Evolutionary conservation across 1,140 invertebrate genomes (phyloP), one percentile per base, ranked within the genome.

Genomic region (Penaeus indicus): DNA sequence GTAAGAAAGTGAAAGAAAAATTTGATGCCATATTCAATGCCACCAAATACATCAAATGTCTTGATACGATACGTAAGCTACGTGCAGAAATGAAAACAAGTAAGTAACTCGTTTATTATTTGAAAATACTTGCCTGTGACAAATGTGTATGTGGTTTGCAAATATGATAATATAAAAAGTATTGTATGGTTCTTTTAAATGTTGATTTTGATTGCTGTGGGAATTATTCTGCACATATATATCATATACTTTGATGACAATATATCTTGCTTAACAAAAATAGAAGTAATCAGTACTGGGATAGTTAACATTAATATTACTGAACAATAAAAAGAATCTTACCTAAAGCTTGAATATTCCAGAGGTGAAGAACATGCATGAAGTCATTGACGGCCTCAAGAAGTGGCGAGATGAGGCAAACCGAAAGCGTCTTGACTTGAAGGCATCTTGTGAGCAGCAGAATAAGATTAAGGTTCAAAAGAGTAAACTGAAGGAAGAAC

Each of bases 21-120:
- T 99, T 99, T 94, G 99, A 99, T 95, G 97, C 97, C 77, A 99
- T 99, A 88, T 99, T 99, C 94, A 97, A 98, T 91, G 96, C 98
- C 7, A 96, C 95, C 10, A 96, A 96, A 92, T 99, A 98, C 92
- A 98, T 98, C 84, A 98, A 98, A 93, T 97, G 97, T 86, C 94
- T 99, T 84, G 97, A 99, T 78, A 93, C 93, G 18, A 95, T 98
- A 54, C 72, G 84, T 16, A 91, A 89, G 63, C 81, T 87, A 0
- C 78, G 90, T 27, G n/a, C 25, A 11, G 82, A 89, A 16, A 89
- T 89, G 79, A 91, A 89, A 72, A 42, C 18, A 61, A 32, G 89
- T 90, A 86, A 86, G 84, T 84, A 32, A n/a, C 38, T 25, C 77
- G 16, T 21, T 25, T 72, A 21, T 72, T 8, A 25, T 25, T 21